Conservation (phyloP, 53 echinoderm and acorn worm genomes). For the Holothuria scabra region DNA sequence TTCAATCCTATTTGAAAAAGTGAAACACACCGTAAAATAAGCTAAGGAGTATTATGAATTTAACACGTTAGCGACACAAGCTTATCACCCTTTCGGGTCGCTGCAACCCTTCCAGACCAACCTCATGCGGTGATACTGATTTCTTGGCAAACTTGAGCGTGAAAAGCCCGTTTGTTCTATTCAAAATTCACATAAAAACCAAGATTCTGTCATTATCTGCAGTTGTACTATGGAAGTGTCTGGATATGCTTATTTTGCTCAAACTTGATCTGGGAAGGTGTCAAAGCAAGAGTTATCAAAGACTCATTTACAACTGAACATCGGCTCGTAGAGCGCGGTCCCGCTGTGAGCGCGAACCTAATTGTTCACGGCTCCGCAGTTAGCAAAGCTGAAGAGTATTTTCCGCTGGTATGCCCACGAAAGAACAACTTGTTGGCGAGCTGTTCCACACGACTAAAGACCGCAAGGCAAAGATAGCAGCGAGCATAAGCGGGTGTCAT, state of each 20-base stretch:
- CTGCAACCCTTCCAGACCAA: background rate
- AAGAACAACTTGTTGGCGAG: constrained; percentile 27
- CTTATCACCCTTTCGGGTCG: constrained; percentile 26
- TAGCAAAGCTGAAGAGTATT: constrained; percentile 13
- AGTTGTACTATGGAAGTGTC: too few species aligned
- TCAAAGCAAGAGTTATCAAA: constrained; percentile 25
- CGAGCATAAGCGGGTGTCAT: constrained; percentile 8
- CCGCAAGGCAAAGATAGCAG: constrained; percentile 6
- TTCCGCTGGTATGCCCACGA: constrained; percentile 37
- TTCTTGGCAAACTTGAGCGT: constrained; percentile 17
- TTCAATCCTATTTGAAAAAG: background rate
- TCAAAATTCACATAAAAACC: too few species aligned
- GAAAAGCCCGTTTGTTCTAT: constrained; percentile 11
- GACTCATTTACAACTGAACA: constrained; percentile 30
- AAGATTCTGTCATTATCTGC: too few species aligned
- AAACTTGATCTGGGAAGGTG: constrained; percentile 11
- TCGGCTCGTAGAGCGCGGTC: constrained; percentile 28
- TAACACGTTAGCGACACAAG: constrained; percentile 35
- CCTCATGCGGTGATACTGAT: constrained; percentile 18
- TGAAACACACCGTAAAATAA: constrained; percentile 34
- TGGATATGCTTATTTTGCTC: too few species aligned
- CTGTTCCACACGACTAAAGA: constrained; percentile 22
- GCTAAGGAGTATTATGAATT: constrained; percentile 32
- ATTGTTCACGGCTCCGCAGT: constrained; percentile 47
- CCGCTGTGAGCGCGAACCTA: constrained; percentile 35